Base-by-base conservation (phyloP, 2,797 vertebrate genomes). In the Gila robusta region DNA sequence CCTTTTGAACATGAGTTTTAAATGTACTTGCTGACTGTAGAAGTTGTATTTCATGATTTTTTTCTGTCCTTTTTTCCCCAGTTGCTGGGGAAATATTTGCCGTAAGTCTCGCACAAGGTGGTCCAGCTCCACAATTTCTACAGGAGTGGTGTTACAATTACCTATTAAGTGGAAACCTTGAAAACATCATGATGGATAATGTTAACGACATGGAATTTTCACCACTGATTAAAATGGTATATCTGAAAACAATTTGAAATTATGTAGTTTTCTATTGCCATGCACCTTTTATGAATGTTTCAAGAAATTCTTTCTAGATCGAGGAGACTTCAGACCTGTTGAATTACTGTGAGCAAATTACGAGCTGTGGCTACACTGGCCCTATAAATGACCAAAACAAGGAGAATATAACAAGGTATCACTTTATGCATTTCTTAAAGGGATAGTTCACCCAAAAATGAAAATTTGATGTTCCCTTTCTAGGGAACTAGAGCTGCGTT, bases 331-430 rank as follows among this genome's bases (percentile, higher is more conserved):
- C 56, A 79, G 77, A 79, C 17, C 16, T 66, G 54, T 79, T 21
- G 5, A 26, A 23, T 6, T 83, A 11, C 16, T 32, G 14, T 73
- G 81, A 83, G 2, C 32, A 73, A n/a, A 83, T 74, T 11, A n/a
- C 28, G n/a, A 73, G 28, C 54, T 83, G 82, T 76, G n/a, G 37
- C 8, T 83, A 83, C 82, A 83, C 56, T 5, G 82, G 82, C 6
- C 78, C n/a, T 28, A 66, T 66, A 19, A 66, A 64, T 11, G 23
- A 47, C 3, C 5, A 41, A 16, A 62, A 62, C 54, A 79, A 79
- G 56, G 52, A 14, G 11, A 77, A 56, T 37, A 77, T 77, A 52
- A 74, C 17, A 10, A 52, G 47, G 28, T 77, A 12, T 77, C 8
- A 35, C 5, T 21, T n/a, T 54, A 56, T 37, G 32, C 19, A 77